Base-by-base conservation (phyloP, 2,113 vertebrate species). In the Microcebus lehilahytsara region DNA sequence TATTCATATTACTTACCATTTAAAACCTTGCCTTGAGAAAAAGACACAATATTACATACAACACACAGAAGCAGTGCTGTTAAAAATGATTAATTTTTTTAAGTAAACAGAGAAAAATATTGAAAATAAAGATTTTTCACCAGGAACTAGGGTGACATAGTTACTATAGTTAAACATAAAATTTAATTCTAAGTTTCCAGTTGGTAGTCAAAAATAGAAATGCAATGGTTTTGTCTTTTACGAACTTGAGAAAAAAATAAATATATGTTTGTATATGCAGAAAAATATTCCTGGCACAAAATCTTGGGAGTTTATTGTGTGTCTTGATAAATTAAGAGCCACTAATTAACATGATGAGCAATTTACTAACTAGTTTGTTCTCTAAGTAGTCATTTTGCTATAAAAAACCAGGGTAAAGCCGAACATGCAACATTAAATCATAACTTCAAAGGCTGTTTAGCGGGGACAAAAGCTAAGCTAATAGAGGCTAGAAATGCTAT, bases 241-340 rank as follows among this genome's bases (percentile, higher is more conserved):
- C 62, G 72, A 94, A 93, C 85, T 92, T 81, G 40, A 96, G 79
- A 49, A 84, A 79, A 79, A 51, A 92, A 80, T 64, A 64, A 27
- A 64, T 64, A 56, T 40, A 91, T 72, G 40, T 91, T 84, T 91
- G 46, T 60, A 66, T 67, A 94, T 53, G 51, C 2, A 95, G 56
- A 87, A 71, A 96, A 95, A 62, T 71, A 67, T 71, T 81, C 22
- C 27, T 78, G 42, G 67, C 49, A 83, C 12, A 96, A 93, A 83
- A 84, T 67, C 64, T 62, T 77, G 9, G 80, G 80, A 75, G 49
- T 97, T 97, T 96, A 95, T 87, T 91, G 30, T 86, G 40, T 71
- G 34, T 81, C 62, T 93, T 80, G 69, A 93, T 94, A 64, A 97
- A 95, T 97, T 93, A 97, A 95, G 96, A 97, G 46, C 40, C 46